phyloP scores from a whole-genome alignment of 2,888 invertebrate species.

The Catocala sponsa region DNA sequence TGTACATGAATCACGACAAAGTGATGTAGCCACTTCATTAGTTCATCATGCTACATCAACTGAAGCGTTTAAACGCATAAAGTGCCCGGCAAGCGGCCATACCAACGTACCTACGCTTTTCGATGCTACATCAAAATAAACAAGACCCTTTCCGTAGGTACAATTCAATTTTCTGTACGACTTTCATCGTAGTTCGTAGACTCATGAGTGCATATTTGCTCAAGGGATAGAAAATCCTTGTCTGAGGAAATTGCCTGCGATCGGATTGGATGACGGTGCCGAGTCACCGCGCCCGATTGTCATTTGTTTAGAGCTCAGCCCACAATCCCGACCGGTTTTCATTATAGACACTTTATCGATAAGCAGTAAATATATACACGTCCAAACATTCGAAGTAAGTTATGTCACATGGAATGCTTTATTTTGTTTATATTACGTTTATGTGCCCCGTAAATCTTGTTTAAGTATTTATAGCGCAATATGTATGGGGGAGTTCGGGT shows the following conservation, averaged over 20 bases:
- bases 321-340: slow-evolving; percentile 50
- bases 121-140: slow-evolving; percentile 54
- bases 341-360: slow-evolving; percentile 57
- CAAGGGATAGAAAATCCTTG: slow-evolving; percentile 76
- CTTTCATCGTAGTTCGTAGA: slow-evolving; percentile 67
- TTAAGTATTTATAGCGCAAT: slow-evolving; percentile 43
- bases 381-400: slow-evolving; percentile 28
- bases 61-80: slow-evolving; percentile 45
- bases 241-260: slow-evolving; percentile 75
- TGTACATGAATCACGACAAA: slow-evolving; percentile 24
- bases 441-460: slow-evolving; percentile 22
- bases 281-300: slow-evolving; percentile 62
- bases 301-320: slow-evolving; percentile 69
- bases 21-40: slow-evolving; percentile 41
- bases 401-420: slow-evolving; percentile 29
- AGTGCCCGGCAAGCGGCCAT: slow-evolving; percentile 35
- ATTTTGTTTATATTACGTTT: slow-evolving; percentile 20
- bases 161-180: slow-evolving; percentile 76
- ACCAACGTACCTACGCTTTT: slow-evolving; percentile 39
- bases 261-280: slow-evolving; percentile 72
- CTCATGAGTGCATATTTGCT: slow-evolving; percentile 78
- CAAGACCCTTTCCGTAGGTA: slow-evolving; percentile 64
- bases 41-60: slow-evolving; percentile 44
- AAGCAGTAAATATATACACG: slow-evolving; percentile 51
- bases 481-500: slow-evolving; percentile 29